Evolutionary conservation across 2,113 vertebrate genomes (phyloP).

Genomic region (Dolichotis patagonum): DNA sequence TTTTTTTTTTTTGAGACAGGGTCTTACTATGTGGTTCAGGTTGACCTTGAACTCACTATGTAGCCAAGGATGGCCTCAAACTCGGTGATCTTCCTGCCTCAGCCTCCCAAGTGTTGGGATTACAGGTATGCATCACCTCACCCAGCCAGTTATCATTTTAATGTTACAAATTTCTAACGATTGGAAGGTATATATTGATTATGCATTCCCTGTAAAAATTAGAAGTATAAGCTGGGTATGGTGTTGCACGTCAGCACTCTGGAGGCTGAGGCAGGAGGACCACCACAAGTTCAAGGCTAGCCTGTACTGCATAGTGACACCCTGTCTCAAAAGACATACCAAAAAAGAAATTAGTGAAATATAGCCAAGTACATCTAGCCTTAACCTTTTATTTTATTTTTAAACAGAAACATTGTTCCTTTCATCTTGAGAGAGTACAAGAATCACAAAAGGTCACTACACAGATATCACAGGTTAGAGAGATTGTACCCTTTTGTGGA

Average conservation of each 20-base stretch:
- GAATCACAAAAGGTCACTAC: conserved; percentile 84
- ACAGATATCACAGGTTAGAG: conserved; percentile 77
- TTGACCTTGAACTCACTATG: neutral
- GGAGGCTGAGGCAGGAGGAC: neutral
- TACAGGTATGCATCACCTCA: neutral
- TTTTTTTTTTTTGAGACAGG: neutral
- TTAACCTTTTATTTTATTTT: conserved; percentile 82
- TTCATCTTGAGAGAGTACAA: conserved; percentile 84
- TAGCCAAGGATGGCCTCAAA: neutral
- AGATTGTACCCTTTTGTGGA: conserved; percentile 73
- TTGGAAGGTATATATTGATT: conserved; percentile 62
- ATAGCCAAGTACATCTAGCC: conserved; percentile 60
- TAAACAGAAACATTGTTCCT: conserved; percentile 83
- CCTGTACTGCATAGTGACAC: neutral
- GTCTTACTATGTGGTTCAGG: neutral
- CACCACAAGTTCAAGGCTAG: neutral
- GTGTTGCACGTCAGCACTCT: neutral
- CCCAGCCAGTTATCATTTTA: conserved; percentile 46
- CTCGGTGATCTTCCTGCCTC: neutral
- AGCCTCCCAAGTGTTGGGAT: neutral
- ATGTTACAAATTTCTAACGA: conserved; percentile 41
- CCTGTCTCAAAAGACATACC: neutral
- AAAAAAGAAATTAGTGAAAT: neutral
- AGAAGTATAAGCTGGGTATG: neutral
- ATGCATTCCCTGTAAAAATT: conserved; percentile 72